Evolutionary conservation across 2,113 vertebrate genomes (phyloP).

Genomic region (Cinclus cinclus): DNA sequence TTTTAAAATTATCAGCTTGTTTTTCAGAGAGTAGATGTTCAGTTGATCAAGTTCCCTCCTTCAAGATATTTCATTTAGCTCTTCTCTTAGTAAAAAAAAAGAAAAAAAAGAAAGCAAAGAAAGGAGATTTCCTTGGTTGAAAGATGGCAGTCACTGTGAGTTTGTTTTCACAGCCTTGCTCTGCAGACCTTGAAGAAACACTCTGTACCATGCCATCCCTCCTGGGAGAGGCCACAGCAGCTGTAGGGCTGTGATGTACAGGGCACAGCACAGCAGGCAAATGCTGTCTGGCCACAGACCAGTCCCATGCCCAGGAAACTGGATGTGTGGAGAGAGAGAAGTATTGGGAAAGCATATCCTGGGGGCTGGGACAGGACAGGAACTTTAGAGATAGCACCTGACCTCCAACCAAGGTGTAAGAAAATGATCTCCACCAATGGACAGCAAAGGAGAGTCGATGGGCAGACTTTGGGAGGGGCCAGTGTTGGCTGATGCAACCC

Average conservation of each 20-base stretch:
- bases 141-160: neutral
- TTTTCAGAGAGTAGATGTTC: neutral
- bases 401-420: too few species aligned
- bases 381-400: neutral
- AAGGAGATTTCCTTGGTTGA: neutral
- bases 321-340: neutral
- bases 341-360: neutral
- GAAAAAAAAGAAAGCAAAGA: rapidly evolving
- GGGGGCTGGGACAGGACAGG: neutral
- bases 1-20: neutral
- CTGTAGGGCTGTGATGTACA: rapidly evolving
- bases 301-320: neutral
- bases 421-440: too few species aligned
- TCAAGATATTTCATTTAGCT: neutral
- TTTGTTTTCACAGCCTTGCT: neutral
- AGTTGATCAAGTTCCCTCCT: neutral
- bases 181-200: neutral
- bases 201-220: too few species aligned
- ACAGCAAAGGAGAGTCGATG: too few species aligned
- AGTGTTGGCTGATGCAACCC: too few species aligned
- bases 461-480: too few species aligned
- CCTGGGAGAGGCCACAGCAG: rapidly evolving
- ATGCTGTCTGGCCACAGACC: neutral
- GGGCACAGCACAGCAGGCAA: neutral
- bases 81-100: neutral